These are phyloP conservation scores for Urocolius indicus DNA, from an alignment of 2,113 vertebrate genomes.

Conservation along the genomic window DNA sequence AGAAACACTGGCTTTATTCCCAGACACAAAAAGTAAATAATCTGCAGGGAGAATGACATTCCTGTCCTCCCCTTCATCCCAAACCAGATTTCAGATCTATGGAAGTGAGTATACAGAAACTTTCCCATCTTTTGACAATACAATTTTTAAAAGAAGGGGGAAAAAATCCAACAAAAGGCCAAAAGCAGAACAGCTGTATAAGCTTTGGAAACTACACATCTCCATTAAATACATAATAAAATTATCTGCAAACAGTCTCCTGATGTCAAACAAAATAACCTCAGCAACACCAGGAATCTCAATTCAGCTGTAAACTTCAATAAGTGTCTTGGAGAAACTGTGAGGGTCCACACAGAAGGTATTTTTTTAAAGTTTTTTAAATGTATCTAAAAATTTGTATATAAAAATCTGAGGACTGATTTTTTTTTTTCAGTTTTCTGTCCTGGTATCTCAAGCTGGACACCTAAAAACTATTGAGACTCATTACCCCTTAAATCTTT, in stretches of 20 bases:
- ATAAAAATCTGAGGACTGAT: not conserved
- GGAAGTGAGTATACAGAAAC: not conserved
- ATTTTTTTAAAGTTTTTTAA: not conserved
- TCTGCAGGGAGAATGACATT: not conserved
- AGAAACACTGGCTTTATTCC: slow-evolving; percentile 33
- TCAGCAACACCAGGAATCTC: not conserved
- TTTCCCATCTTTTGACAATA: not conserved
- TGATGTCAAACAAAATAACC: not conserved
- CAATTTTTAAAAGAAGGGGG: not conserved
- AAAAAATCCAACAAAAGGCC: not conserved
- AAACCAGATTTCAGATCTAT: not conserved
- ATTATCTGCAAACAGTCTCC: not conserved
- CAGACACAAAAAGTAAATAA: slow-evolving; percentile 31
- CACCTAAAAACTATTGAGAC: not conserved
- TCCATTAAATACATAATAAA: not conserved
- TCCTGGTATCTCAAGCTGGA: not conserved
- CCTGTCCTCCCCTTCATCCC: not conserved
- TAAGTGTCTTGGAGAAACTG: not conserved
- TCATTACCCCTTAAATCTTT: not conserved
- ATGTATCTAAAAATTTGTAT: not conserved
- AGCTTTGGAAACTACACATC: not conserved
- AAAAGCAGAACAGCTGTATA: not conserved
- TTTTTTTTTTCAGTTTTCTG: not conserved
- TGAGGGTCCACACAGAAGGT: not conserved
- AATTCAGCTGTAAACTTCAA: not conserved